Conservation (phyloP, 2,888 invertebrate genomes). For the Melanchra persicariae region DNA sequence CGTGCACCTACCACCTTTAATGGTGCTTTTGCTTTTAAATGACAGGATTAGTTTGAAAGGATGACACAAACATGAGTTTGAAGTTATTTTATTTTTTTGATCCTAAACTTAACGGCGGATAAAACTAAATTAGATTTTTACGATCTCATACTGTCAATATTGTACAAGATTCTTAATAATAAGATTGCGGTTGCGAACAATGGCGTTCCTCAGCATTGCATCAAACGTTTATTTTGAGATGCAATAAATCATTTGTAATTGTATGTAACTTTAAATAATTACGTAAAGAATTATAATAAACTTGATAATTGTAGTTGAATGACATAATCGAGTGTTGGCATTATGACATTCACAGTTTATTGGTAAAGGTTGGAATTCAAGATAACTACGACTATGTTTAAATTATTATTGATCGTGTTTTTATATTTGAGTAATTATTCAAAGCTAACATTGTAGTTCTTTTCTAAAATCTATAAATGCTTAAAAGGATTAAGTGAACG, state of each 20-base stretch:
- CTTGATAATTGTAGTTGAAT: constrained; percentile 51
- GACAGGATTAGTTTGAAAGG: constrained; percentile 46
- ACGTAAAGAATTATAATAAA: constrained; percentile 55
- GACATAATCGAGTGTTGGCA: constrained; percentile 60
- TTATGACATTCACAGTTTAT: constrained; percentile 47
- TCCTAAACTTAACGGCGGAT: constrained; percentile 30
- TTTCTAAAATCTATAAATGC: neutral
- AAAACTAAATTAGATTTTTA: constrained; percentile 42
- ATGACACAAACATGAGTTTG: constrained; percentile 21
- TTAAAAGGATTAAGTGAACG: constrained; percentile 9
- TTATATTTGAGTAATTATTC: neutral
- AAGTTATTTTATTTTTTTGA: constrained; percentile 53
- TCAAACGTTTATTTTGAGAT: constrained; percentile 49
- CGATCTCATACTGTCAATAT: constrained; percentile 46
- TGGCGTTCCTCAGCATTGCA: constrained; percentile 44
- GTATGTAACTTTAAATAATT: constrained; percentile 56
- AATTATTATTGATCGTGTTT: constrained; percentile 11
- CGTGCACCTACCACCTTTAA: constrained; percentile 18
- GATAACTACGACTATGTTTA: constrained; percentile 27
- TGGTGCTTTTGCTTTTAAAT: constrained; percentile 37
- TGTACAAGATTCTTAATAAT: constrained; percentile 24
- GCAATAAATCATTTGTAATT: constrained; percentile 59
- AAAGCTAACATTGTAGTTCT: neutral
- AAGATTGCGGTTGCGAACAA: constrained; percentile 37
- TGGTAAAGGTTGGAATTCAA: constrained; percentile 39